A percentile compares a stretch with the other conserved stretches of the same genome.
phyloP scores from a whole-genome alignment of 2,113 vertebrate genomes.

The Rhinichthys klamathensis region DNA sequence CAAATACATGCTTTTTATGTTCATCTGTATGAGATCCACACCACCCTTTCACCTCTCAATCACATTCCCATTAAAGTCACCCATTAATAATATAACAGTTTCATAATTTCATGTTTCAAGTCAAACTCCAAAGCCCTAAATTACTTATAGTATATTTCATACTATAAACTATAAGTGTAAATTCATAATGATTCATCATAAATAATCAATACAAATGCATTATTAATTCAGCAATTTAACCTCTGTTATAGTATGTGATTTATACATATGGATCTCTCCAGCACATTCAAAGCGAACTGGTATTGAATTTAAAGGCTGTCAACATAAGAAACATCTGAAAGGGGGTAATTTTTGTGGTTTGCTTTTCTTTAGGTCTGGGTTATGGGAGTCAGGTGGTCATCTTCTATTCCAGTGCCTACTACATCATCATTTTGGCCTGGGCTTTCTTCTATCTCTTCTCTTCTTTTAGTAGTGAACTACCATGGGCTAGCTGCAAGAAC shows the following conservation, averaged over 20 bases:
- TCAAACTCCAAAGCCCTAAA: background rate
- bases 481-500: constrained; percentile 89
- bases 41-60: background rate
- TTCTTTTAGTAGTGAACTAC: constrained; percentile 85
- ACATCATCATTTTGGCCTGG: constrained; percentile 96
- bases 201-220: background rate
- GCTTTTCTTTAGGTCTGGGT: constrained; percentile 71
- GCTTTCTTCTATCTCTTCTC: constrained; percentile 96
- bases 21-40: background rate
- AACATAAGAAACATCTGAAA: background rate
- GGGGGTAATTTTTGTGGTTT: constrained; percentile 8
- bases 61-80: background rate
- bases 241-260: background rate
- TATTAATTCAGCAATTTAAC: background rate
- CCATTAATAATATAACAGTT: background rate
- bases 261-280: background rate
- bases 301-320: background rate
- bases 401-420: constrained; percentile 80
- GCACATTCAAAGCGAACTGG: background rate
- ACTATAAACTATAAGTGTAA: background rate
- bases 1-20: background rate
- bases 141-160: too few species aligned
- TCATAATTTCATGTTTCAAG: background rate
- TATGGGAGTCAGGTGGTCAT: constrained; percentile 75
- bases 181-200: background rate